Base-by-base conservation (phyloP, 2,113 vertebrate species). In the Corythornis madagascariensis region DNA sequence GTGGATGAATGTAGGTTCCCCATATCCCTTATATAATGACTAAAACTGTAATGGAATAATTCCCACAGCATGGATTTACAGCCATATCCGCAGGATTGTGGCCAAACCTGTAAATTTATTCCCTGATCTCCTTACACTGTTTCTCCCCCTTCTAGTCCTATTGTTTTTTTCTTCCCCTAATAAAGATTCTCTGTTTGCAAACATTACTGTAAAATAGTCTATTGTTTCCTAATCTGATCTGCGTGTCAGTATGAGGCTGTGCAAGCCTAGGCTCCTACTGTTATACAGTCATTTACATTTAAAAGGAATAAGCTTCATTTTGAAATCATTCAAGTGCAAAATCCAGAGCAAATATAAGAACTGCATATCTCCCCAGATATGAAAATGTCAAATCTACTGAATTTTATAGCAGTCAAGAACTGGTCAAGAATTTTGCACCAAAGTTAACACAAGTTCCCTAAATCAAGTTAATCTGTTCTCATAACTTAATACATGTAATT, bases 61-160 rank as follows among this genome's bases (percentile, higher is more conserved):
- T 84, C 14, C 55, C 31, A 63, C 26, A 60, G n/a, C 12, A 70
- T 9, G 31, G 31, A 77, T 76, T 89, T 72, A 35, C 42, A 94
- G 38, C 18, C 4, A 74, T 47, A 20, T 29, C 40, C 28, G 25
- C 0, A 0, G 3, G 8, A 47, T 15, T 33, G 31, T 80, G n/a
- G n/a, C 35, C 80, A n/a, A 89, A 89, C 91, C 89, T 60, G 18
- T 13, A 64, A 71, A 83, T 87, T 45, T 88, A 52, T 59, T 66
- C 43, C 7, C 8, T 15, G 18, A 74, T 19, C 11, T 76, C 33
- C 18, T 83, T 40, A 76, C 2, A 8, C 16, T 53, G 5, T 67
- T 85, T 31, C 4, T 78, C 8, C 10, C 16, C 7, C 16, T n/a
- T 8, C 7, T 31, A 60, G 25, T 71, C 22, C 65, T 73, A 7